Conservation (phyloP, 2,113 vertebrate species). For the Collichthys lucidus region DNA sequence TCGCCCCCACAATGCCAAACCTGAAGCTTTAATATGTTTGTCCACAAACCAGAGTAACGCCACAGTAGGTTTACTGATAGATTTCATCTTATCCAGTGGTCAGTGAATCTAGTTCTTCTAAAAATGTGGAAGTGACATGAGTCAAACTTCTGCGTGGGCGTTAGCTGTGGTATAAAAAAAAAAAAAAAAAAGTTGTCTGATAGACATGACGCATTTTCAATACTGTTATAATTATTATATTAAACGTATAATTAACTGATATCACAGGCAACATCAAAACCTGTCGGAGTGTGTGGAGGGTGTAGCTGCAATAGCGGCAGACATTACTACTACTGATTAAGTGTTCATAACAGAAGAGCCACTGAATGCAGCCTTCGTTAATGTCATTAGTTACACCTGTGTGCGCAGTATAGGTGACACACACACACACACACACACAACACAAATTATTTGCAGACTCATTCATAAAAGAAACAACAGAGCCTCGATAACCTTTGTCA, state of each 20-base stretch:
- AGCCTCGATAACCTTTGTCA: not conserved
- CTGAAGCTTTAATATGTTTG: too few relatives aligned
- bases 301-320: not conserved
- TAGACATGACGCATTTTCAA: not conserved
- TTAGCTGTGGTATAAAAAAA: too few relatives aligned
- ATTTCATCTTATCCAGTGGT: too few relatives aligned
- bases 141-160: too few relatives aligned
- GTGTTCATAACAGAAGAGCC: not conserved
- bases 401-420: too few relatives aligned
- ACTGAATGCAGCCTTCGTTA: not conserved
- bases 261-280: not conserved
- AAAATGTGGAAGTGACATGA: too few relatives aligned
- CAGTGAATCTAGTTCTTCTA: too few relatives aligned
- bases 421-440: too few relatives aligned
- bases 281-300: not conserved
- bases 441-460: not conserved
- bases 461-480: not conserved
- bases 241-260: not conserved
- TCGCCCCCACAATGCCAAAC: too few relatives aligned
- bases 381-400: not conserved
- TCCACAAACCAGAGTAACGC: too few relatives aligned
- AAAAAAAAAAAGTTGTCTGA: too few relatives aligned
- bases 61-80: too few relatives aligned
- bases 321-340: not conserved
- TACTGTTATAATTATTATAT: not conserved